Percentiles rank a stretch among this genome's conserved stretches.
Conservation (phyloP, 2,113 vertebrate species). For the Ctenomys sociabilis region DNA sequence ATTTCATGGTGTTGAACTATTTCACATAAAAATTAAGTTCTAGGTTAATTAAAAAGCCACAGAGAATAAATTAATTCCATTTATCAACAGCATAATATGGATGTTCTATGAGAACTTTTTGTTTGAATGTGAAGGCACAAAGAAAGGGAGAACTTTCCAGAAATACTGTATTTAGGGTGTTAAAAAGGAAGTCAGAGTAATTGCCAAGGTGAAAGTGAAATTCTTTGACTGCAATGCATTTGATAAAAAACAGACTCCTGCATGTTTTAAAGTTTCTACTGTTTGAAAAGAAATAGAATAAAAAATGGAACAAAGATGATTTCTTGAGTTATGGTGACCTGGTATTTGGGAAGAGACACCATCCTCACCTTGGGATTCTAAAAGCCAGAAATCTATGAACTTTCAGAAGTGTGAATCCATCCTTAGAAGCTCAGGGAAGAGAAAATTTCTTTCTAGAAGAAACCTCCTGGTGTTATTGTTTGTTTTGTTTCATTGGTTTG, state of each 20-base stretch:
- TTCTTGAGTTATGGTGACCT: neutral
- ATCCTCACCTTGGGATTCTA: neutral
- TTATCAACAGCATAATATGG: neutral
- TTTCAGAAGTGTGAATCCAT: neutral
- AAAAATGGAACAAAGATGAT: neutral
- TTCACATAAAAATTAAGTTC: slow-evolving; percentile 50
- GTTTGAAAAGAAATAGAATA: slow-evolving; percentile 35
- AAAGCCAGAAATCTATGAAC: slow-evolving; percentile 18
- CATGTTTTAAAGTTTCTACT: slow-evolving; percentile 34
- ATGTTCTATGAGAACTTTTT: neutral
- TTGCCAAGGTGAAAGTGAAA: neutral
- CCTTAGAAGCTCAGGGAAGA: neutral
- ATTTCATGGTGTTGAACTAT: slow-evolving; percentile 47
- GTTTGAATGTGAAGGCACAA: neutral
- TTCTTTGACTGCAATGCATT: neutral
- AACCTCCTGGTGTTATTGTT: neutral
- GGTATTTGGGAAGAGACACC: neutral
- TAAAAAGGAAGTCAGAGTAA: neutral
- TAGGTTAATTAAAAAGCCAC: slow-evolving; percentile 71
- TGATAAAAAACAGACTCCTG: neutral
- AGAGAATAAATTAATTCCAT: slow-evolving; percentile 63
- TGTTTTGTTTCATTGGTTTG: neutral
- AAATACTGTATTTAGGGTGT: neutral
- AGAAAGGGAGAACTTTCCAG: neutral
- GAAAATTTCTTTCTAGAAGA: neutral